Percentiles rank a stretch among this genome's conserved stretches.
These are phyloP conservation scores for Eidolon dupreanum DNA, from an alignment of 2,797 vertebrate species.

Conservation along the genomic window DNA sequence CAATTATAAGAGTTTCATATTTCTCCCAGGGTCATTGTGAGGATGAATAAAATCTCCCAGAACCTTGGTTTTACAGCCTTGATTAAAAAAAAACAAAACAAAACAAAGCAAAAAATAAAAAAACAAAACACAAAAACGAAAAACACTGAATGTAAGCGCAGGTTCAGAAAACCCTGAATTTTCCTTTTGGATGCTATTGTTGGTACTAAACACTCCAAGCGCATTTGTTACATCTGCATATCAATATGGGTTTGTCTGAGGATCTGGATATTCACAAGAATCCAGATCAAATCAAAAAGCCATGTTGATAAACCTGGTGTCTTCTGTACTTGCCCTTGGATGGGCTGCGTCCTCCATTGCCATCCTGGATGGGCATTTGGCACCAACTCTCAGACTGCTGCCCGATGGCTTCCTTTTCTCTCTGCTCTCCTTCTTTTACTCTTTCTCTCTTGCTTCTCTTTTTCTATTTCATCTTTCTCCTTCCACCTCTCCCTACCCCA, in stretches of 20 bases:
- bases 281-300: background rate
- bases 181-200: background rate
- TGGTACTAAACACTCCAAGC: background rate
- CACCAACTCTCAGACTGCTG: background rate
- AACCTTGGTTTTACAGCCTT: slow-evolving; percentile 15
- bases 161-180: background rate
- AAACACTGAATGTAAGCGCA: background rate
- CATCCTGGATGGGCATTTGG: background rate
- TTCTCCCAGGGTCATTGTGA: slow-evolving; percentile 19
- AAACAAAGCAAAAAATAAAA: background rate
- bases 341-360: background rate
- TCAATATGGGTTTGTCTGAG: slow-evolving; percentile 7
- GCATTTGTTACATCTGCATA: background rate
- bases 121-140: background rate
- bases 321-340: background rate
- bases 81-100: slow-evolving; percentile 22
- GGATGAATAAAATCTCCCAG: slow-evolving; percentile 27
- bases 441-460: background rate
- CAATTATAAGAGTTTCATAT: slow-evolving; percentile 13
- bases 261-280: background rate
- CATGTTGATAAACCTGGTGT: background rate
- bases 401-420: background rate
- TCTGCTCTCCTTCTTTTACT: background rate
- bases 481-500: background rate
- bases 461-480: background rate